Percentiles rank a stretch among this genome's conserved stretches.
These are phyloP conservation scores for Cliona cf. orientalis DNA, from an alignment of 37 sponge, comb jelly and placozoan species.

Conservation along the genomic window DNA sequence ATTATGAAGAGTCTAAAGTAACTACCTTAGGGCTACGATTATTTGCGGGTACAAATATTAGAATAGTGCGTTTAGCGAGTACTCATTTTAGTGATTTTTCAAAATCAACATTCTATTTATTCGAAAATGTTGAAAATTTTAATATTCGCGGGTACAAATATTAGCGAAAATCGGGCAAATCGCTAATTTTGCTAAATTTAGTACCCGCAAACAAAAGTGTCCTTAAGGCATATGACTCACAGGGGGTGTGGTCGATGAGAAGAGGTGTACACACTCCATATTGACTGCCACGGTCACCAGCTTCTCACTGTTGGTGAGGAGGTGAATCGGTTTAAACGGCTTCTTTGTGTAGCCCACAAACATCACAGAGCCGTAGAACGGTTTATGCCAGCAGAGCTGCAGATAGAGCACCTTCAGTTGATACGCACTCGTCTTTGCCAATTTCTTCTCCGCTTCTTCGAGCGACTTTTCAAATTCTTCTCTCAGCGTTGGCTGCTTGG, in stretches of 20 bases:
- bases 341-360: conserved; percentile 66
- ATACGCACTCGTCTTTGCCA: not conserved
- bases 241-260: conserved; percentile 37
- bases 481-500: not conserved
- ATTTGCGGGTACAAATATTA: too few species aligned
- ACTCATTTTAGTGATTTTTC: too few species aligned
- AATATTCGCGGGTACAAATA: too few species aligned
- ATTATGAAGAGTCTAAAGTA: too few species aligned
- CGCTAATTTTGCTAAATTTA: too few species aligned
- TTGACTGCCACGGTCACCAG: conserved; percentile 77
- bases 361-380: conserved; percentile 76
- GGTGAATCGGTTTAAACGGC: conserved; percentile 24
- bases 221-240: conserved; percentile 53
- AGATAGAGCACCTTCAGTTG: conserved; percentile 72
- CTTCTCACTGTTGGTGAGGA: conserved; percentile 51
- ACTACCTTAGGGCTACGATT: too few species aligned
- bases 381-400: conserved; percentile 72
- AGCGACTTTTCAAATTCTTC: conserved; percentile 11
- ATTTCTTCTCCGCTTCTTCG: conserved; percentile 15
- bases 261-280: conserved; percentile 61
- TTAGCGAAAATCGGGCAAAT: too few species aligned
- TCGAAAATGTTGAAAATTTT: too few species aligned
- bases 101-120: too few species aligned
- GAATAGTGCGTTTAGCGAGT: not conserved
- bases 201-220: too few species aligned